Percentiles rank a stretch among this genome's conserved stretches.
Conservation (phyloP, 2,797 vertebrate species). For the Falco columbarius region DNA sequence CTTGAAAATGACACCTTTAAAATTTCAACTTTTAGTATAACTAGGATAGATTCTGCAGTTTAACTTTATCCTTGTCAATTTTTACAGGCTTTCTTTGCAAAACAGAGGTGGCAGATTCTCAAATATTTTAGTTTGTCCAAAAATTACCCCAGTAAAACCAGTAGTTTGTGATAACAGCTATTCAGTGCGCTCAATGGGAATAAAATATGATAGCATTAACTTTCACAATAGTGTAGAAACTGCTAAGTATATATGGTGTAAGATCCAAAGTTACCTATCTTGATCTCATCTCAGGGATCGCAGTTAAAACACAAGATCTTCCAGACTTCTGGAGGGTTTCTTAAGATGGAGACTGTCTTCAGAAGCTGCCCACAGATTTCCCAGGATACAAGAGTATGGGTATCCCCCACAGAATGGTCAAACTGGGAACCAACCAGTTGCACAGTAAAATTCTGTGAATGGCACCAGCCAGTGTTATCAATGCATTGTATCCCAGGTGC, state of each 20-base stretch:
- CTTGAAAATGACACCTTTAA: background rate
- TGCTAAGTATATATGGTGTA: background rate
- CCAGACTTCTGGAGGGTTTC: background rate
- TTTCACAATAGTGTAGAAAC: background rate
- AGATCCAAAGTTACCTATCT: background rate
- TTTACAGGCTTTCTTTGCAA: background rate
- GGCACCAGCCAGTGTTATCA: too few relatives aligned
- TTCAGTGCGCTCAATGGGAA: background rate
- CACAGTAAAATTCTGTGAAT: background rate
- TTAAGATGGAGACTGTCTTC: background rate
- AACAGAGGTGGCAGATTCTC: background rate
- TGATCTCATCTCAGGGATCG: background rate
- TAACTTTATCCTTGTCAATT: background rate
- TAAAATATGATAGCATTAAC: background rate
- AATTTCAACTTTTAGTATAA: background rate
- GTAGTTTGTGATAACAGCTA: background rate
- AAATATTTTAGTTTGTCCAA: background rate
- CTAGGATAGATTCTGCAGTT: background rate
- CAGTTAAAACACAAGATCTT: background rate
- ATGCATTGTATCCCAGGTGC: background rate
- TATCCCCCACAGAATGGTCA: background rate
- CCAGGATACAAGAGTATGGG: background rate
- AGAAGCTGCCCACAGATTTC: background rate
- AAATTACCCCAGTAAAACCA: background rate
- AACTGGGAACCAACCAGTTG: background rate